phyloP scores from a whole-genome alignment of 2,797 vertebrate genomes.

The Anolis apletophallus region DNA sequence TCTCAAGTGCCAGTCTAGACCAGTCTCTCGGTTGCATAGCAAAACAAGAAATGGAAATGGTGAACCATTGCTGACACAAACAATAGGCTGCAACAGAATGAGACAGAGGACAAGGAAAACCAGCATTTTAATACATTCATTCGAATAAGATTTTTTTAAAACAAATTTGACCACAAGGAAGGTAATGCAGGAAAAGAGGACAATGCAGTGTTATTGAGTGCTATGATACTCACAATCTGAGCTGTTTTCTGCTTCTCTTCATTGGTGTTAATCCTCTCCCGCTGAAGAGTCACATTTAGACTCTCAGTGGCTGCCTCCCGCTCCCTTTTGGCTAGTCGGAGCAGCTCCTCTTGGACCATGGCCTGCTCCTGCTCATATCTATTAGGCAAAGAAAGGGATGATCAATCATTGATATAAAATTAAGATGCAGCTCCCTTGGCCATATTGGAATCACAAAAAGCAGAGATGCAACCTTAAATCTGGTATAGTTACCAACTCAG shows the following conservation, averaged over 20 bases:
- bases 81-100: not conserved
- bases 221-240: constrained; percentile 81
- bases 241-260: constrained; percentile 80
- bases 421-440: not conserved
- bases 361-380: constrained; percentile 87
- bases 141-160: not conserved
- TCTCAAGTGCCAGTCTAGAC: no score
- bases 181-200: not conserved
- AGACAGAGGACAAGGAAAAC: not conserved
- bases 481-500: constrained; percentile 8
- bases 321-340: constrained; percentile 80
- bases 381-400: constrained; percentile 11
- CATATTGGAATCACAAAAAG: not conserved
- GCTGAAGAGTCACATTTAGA: constrained; percentile 66
- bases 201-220: not conserved
- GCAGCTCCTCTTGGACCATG: constrained; percentile 83
- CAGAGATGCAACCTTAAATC: not conserved
- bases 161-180: not conserved
- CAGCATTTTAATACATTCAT: not conserved
- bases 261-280: constrained; percentile 59
- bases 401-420: constrained; percentile 28
- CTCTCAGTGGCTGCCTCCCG: constrained; percentile 78
- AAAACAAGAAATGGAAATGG: not conserved
- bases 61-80: not conserved
- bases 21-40: not conserved